A percentile compares a stretch with the other conserved stretches of the same genome.
Conservation (phyloP, 64 coral and sea anemone genomes). For the Hydrozoanthus tunicans region DNA sequence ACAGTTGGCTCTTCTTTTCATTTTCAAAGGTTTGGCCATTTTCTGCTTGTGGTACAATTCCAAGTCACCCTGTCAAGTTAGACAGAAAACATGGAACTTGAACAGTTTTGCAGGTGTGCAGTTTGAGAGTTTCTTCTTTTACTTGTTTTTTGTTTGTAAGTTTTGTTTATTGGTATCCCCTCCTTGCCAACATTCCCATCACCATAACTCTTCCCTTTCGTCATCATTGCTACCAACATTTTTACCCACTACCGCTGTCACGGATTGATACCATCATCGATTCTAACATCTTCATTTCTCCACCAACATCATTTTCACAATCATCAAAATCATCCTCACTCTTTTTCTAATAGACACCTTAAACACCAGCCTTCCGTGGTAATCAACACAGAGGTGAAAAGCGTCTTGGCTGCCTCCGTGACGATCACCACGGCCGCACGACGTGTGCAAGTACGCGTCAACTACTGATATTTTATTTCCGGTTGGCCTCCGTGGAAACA, state of each 20-base stretch:
- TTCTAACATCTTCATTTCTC: too few species aligned
- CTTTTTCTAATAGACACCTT: too few species aligned
- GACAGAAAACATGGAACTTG: not conserved
- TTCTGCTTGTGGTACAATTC: constrained; percentile 8
- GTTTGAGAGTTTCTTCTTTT: not conserved
- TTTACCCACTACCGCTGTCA: not conserved
- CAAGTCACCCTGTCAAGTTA: not conserved
- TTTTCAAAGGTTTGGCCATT: constrained; percentile 43
- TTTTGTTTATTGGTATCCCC: not conserved
- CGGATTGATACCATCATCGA: too few species aligned
- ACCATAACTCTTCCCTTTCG: not conserved
- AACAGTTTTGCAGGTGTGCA: not conserved
- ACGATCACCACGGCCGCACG: too few species aligned
- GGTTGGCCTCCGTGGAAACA: too few species aligned
- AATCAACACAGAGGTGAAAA: too few species aligned
- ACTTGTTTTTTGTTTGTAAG: not conserved
- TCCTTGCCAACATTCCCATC: not conserved
- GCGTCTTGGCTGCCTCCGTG: too few species aligned
- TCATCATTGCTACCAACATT: not conserved
- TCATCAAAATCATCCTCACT: too few species aligned
- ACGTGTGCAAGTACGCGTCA: too few species aligned
- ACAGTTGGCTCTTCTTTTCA: not conserved
- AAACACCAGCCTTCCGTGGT: too few species aligned
- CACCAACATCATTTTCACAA: too few species aligned
- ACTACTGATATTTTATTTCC: too few species aligned